Conservation (phyloP, 2,797 vertebrate genomes). For the Sebastiscus tertius region DNA sequence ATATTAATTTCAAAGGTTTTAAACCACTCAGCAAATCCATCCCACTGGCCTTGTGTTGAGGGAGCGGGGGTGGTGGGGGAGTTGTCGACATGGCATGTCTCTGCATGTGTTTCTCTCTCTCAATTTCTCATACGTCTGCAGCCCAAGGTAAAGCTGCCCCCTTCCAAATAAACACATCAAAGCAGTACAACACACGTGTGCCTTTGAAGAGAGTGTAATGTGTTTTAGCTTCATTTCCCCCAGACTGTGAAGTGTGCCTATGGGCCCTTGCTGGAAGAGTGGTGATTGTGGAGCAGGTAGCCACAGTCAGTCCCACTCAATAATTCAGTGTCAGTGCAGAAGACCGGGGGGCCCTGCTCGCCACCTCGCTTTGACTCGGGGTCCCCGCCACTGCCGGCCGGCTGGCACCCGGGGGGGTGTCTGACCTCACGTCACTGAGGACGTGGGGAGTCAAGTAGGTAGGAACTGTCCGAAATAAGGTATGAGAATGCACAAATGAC, state of each 20-base stretch:
- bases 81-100: constrained; percentile 58
- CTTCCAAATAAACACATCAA: constrained; percentile 53
- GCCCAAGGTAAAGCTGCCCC: constrained; percentile 40
- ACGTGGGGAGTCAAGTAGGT: constrained; percentile 51
- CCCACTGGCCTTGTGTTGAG: constrained; percentile 31
- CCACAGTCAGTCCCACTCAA: constrained; percentile 40
- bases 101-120: neutral
- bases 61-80: constrained; percentile 31
- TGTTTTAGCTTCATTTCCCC: constrained; percentile 13
- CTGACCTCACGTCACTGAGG: constrained; percentile 35
- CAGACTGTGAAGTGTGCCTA: constrained; percentile 32
- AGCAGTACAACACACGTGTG: constrained; percentile 39
- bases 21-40: constrained; percentile 49
- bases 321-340: constrained; percentile 56
- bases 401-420: constrained; percentile 42
- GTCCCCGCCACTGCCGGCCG: constrained; percentile 18
- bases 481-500: neutral
- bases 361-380: constrained; percentile 51
- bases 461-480: constrained; percentile 35
- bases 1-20: constrained; percentile 63
- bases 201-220: constrained; percentile 51
- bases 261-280: constrained; percentile 40
- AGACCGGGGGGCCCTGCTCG: constrained; percentile 1
- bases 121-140: constrained; percentile 21
- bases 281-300: constrained; percentile 46